These are phyloP conservation scores for Chiroxiphia lanceolata DNA, from an alignment of 2,797 vertebrate species.

Conservation along the genomic window DNA sequence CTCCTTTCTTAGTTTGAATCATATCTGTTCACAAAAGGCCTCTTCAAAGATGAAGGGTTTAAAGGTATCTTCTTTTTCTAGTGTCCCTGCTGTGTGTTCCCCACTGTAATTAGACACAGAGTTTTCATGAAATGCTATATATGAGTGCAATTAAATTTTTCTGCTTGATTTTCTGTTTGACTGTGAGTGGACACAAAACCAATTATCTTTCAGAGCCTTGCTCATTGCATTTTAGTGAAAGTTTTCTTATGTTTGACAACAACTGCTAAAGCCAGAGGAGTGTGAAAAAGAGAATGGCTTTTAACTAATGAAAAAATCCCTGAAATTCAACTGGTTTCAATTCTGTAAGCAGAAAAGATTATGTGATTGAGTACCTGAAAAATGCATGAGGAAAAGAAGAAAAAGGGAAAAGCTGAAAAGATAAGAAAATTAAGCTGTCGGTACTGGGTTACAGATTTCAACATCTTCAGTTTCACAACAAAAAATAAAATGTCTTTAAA, in stretches of 20 bases:
- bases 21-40: slow-evolving; percentile 12
- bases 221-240: slow-evolving; percentile 2
- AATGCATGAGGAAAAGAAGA: neutral
- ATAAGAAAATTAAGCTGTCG: neutral
- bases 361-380: neutral
- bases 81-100: slow-evolving; percentile 10
- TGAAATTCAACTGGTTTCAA: neutral
- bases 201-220: slow-evolving; percentile 58
- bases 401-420: neutral
- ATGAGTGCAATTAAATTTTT: slow-evolving; percentile 57
- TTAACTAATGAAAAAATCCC: slow-evolving; percentile 4
- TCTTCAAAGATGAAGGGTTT: slow-evolving; percentile 46
- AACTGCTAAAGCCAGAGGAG: neutral
- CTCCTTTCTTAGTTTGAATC: slow-evolving; percentile 35
- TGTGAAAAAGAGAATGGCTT: neutral
- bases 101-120: slow-evolving; percentile 42
- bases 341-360: neutral
- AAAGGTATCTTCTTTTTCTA: slow-evolving; percentile 46
- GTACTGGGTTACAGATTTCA: neutral
- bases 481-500: neutral
- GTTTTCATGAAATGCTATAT: slow-evolving; percentile 38
- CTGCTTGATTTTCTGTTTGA: slow-evolving; percentile 42
- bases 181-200: slow-evolving; percentile 54
- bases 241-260: slow-evolving; percentile 35
- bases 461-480: neutral